phyloP scores from a whole-genome alignment of 2,888 invertebrate species.

The Nebria salina region DNA sequence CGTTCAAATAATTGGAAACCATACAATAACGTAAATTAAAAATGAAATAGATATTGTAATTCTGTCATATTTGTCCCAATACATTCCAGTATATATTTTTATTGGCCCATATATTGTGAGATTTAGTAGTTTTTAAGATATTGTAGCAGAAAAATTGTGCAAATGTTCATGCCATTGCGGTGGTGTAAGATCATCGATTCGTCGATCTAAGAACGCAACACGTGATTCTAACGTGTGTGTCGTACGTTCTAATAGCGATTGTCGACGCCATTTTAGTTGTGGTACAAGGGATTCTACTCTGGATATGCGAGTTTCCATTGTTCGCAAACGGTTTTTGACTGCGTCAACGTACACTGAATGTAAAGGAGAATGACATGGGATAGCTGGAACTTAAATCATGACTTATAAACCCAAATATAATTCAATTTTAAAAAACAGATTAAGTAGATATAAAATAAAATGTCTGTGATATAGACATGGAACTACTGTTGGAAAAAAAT shows the following conservation, averaged over 20 bases:
- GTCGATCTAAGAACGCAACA: slow-evolving; percentile 63
- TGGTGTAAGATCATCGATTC: slow-evolving; percentile 64
- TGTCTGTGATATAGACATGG: too few species aligned
- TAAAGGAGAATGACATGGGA: slow-evolving; percentile 53
- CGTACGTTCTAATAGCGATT: slow-evolving; percentile 63
- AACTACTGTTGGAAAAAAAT: too few species aligned
- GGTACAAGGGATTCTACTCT: slow-evolving; percentile 61
- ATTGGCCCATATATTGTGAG: neutral
- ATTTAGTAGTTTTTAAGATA: slow-evolving; percentile 50
- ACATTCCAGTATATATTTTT: too few species aligned
- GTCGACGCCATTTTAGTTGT: slow-evolving; percentile 61
- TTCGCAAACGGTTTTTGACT: slow-evolving; percentile 62
- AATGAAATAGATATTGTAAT: too few species aligned
- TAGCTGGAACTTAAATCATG: slow-evolving; percentile 53
- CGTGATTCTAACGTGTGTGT: slow-evolving; percentile 61
- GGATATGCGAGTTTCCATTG: slow-evolving; percentile 62
- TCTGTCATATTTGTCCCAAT: too few species aligned
- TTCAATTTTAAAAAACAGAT: slow-evolving; percentile 13
- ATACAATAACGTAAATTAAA: too few species aligned
- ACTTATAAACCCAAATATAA: slow-evolving; percentile 22
- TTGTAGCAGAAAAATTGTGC: slow-evolving; percentile 46
- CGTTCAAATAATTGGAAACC: too few species aligned
- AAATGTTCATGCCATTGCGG: slow-evolving; percentile 58
- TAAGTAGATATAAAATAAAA: too few species aligned
- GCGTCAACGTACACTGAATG: slow-evolving; percentile 64